Evolutionary conservation across 2,888 invertebrate genomes (phyloP), one percentile per base, ranked within the genome.

Genomic region (Pachymerium ferrugineum): DNA sequence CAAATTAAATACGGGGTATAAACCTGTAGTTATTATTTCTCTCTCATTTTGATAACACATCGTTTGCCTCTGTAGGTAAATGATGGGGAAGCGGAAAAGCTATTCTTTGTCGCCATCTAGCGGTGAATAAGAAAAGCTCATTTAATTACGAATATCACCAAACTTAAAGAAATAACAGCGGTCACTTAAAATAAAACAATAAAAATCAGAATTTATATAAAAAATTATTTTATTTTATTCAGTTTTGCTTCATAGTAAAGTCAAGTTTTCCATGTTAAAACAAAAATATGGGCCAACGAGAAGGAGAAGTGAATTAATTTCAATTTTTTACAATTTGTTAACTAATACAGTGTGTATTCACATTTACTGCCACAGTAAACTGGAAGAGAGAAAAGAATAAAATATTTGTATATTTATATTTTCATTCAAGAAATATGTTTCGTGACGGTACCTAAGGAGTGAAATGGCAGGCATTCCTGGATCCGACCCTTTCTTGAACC

Each of bases 401-500:
- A 38, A 38, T 38, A 6, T 8, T 38, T 38, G 3, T 3, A 16
- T 38, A 6, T 38, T 38, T 38, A 38, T 8, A n/a, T n/a, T 38
- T 14, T 38, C 16, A 6, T 8, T 38, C 3, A 38, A 38, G 12
- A 6, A 6, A 6, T 38, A 6, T 3, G 16, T 38, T 38, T 38
- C 16, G 3, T 38, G 12, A n/a, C 3, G 3, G 3, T n/a, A 38
- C 38, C 38, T 62, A 28, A 62, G 28, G 14, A 62, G 1, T 4
- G 62, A 62, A 62, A 62, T 62, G 0, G 62, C 0, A 5, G 62
- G 62, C 62, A 62, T 62, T 62, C 62, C 62, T 4, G 62, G 62
- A 25, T 62, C 62, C 10, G 62, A 62, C 3, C 62, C 62, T 62
- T 62, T 25, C 62, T 62, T 62, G 62, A 62, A 62, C 10, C 62